Evolutionary conservation across 2,113 vertebrate genomes (phyloP), one percentile per base, ranked within the genome.

Genomic region (Nothocercus julius): DNA sequence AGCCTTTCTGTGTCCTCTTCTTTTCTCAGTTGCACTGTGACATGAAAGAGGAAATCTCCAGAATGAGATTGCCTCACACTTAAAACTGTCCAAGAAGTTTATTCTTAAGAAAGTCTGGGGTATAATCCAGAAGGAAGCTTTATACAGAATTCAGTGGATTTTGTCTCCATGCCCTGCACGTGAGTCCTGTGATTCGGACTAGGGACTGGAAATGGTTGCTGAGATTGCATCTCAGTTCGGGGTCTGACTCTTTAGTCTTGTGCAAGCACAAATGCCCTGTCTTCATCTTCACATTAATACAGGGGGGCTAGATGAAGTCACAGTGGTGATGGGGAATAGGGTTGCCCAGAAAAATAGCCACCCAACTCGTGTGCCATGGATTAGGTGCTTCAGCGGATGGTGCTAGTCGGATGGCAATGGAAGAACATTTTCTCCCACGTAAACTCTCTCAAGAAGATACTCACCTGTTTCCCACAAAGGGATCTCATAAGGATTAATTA

Each of bases 311-410:
- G 45, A 17, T 24, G 16, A 5, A 47, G 2, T 14, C 19, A 61
- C 10, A 22, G 9, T 28, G 42, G 61, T 47, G 32, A 74, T 24
- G 42, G 4, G 9, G 11, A 63, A 14, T 1, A 74, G 10, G 10
- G 4, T 6, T 87, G 10, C n/a, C 13, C 2, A 36, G 66, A 61
- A 45, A 9, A 73, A 3, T 7, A 77, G 44, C 18, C 54, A 70
- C 11, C 5, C 4, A 16, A 13, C 19, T 36, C 20, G 2, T 12
- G 10, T 0, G 2, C 42, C 3, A 0, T 38, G 30, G 12, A 18
- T 40, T 38, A 42, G 1, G 3, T 36, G 13, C 24, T 61, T 28
- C 4, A 28, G 40, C 59, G 11, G 9, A 38, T 4, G 10, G 12
- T 3, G 4, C 6, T 30, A 51, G 13, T 4, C 2, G 10, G 32